Percentiles rank a stretch among this genome's conserved stretches.
Conservation (phyloP, 92 coral and sea anemone species). For the Porites cylindrica region DNA sequence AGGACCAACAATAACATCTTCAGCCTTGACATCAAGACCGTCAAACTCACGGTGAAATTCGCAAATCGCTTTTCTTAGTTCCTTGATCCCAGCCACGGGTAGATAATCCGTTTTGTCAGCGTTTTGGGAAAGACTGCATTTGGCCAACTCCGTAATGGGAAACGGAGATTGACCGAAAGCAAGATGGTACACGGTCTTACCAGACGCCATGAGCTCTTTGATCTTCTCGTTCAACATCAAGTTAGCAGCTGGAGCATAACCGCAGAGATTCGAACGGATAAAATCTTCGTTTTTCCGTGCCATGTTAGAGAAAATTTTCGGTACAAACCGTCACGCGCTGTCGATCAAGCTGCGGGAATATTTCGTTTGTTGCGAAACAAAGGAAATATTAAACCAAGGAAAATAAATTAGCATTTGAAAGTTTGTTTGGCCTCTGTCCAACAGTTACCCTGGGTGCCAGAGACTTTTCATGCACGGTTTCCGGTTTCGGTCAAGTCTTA, state of each 20-base stretch:
- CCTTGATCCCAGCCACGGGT: slow-evolving; percentile 56
- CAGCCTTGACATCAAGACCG: slow-evolving; percentile 45
- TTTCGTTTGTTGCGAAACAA: too few relatives aligned
- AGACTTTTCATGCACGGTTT: too few relatives aligned
- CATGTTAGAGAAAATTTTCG: neutral
- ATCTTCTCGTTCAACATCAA: slow-evolving; percentile 64
- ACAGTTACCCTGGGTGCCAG: too few relatives aligned
- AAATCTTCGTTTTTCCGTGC: neutral
- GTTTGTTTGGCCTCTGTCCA: too few relatives aligned
- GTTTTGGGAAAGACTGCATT: slow-evolving; percentile 32
- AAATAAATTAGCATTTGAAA: too few relatives aligned
- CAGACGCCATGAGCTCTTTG: slow-evolving; percentile 45
- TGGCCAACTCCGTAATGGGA: slow-evolving; percentile 56
- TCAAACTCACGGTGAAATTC: slow-evolving; percentile 66
- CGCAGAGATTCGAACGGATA: slow-evolving; percentile 38
- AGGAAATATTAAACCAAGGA: too few relatives aligned
- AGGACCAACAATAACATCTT: slow-evolving; percentile 63
- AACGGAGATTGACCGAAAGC: slow-evolving; percentile 78
- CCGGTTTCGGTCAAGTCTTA: too few relatives aligned
- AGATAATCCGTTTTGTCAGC: slow-evolving; percentile 57
- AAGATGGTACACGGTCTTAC: slow-evolving; percentile 56
- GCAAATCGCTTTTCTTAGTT: slow-evolving; percentile 63
- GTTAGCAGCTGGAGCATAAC: slow-evolving; percentile 54
- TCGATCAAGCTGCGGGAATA: too few relatives aligned
- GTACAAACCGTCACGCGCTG: too few relatives aligned